These are phyloP conservation scores for Plectropomus leopardus DNA, from an alignment of 2,113 vertebrate genomes.

Conservation along the genomic window DNA sequence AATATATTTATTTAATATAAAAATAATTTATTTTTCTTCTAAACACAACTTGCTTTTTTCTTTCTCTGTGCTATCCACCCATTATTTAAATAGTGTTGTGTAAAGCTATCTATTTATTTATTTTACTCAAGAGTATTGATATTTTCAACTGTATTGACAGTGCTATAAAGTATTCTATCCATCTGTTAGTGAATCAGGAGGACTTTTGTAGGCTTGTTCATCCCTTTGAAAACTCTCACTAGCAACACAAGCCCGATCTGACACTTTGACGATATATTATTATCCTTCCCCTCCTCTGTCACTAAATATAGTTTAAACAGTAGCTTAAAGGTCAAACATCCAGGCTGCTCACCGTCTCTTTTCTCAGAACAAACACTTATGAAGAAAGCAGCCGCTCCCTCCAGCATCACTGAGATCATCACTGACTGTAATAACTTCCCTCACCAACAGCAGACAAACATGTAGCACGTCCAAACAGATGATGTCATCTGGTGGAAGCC, in stretches of 20 bases:
- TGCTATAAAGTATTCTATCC: no score
- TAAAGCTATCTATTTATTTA: no score
- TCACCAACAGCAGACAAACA: constrained; percentile 1
- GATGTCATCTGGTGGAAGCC: constrained; percentile 30
- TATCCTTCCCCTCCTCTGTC: background rate
- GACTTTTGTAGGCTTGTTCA: background rate
- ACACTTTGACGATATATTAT: background rate
- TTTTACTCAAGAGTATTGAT: no score
- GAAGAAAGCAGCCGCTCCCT: background rate
- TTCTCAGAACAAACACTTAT: background rate
- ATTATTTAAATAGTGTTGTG: background rate
- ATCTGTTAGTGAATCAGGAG: no score
- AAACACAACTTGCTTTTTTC: background rate
- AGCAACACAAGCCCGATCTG: background rate
- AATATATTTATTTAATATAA: no score
- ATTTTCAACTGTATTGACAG: no score
- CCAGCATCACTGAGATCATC: constrained; percentile 4
- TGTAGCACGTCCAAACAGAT: constrained; percentile 13
- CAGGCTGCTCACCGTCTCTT: background rate
- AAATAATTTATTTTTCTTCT: no score
- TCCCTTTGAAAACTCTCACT: background rate
- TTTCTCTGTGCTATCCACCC: background rate
- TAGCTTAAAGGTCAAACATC: background rate
- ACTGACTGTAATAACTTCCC: background rate
- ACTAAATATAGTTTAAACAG: background rate